A percentile compares a stretch with the other conserved stretches of the same genome.
These are phyloP conservation scores for Platygyra sinensis DNA, from an alignment of 64 coral and sea anemone genomes.

Conservation along the genomic window DNA sequence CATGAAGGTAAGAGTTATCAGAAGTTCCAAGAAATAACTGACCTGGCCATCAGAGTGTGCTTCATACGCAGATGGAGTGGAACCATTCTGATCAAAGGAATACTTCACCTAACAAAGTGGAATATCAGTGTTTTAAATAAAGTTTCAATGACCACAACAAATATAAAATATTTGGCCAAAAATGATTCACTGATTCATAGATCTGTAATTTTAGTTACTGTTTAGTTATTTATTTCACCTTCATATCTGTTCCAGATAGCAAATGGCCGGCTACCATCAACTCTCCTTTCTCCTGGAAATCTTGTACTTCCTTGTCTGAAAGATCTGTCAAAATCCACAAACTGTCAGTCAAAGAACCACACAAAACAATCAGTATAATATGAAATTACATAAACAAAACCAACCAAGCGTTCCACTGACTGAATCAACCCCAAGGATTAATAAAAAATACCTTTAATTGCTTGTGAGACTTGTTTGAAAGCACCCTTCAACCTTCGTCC, in stretches of 20 bases:
- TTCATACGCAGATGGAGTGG: constrained; percentile 79
- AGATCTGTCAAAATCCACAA: constrained; percentile 50
- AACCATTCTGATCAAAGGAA: constrained; percentile 72
- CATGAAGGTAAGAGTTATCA: background rate
- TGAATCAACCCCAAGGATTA: background rate
- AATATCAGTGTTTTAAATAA: background rate
- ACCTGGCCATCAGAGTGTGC: constrained; percentile 91
- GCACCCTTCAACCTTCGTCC: constrained; percentile 82
- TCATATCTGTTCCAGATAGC: constrained; percentile 81
- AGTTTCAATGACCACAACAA: too few relatives aligned
- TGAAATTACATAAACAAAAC: background rate
- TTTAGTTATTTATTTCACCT: constrained; percentile 13
- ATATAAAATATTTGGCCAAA: background rate
- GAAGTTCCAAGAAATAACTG: background rate
- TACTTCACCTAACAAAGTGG: constrained; percentile 66
- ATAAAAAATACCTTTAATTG: constrained; percentile 71
- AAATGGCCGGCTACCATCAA: constrained; percentile 74
- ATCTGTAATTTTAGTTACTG: background rate
- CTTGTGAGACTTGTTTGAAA: constrained; percentile 88
- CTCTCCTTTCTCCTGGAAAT: constrained; percentile 69
- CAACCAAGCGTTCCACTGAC: background rate
- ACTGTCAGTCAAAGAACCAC: background rate
- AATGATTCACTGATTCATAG: background rate
- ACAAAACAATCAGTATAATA: background rate
- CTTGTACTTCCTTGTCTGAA: constrained; percentile 74